Conservation (phyloP, 2,888 invertebrate species). For the Tipula confusa region DNA sequence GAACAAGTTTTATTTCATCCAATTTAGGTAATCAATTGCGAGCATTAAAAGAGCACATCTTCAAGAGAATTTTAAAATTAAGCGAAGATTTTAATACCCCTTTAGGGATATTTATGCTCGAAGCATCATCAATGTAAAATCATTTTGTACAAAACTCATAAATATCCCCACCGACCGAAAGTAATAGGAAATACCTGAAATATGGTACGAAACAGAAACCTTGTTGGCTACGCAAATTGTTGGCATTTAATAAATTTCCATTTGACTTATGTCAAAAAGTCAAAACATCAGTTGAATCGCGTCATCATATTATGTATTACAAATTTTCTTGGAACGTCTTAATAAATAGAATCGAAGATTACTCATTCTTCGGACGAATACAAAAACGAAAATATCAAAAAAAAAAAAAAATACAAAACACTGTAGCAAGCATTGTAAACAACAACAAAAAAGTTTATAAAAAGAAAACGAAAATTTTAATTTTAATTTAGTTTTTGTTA, state of each 20-base stretch:
- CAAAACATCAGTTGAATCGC: background rate
- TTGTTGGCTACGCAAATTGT: too few relatives aligned
- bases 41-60: too few relatives aligned
- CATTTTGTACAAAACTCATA: too few relatives aligned
- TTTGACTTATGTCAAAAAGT: background rate
- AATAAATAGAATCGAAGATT: background rate
- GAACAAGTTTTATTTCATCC: too few relatives aligned
- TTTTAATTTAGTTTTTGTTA: background rate
- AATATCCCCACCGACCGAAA: too few relatives aligned
- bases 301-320: background rate
- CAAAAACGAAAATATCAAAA: background rate
- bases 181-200: background rate
- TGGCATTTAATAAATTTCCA: background rate
- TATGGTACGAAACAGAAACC: background rate
- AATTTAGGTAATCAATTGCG: too few relatives aligned
- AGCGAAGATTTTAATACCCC: too few relatives aligned
- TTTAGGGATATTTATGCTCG: too few relatives aligned
- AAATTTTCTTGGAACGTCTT: background rate
- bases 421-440: background rate
- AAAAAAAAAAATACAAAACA: too few relatives aligned
- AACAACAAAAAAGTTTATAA: background rate
- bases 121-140: too few relatives aligned
- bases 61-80: too few relatives aligned
- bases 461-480: constrained; percentile 7
- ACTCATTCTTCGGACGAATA: background rate